Evolutionary conservation across 2,797 vertebrate genomes (phyloP).

Genomic region (Lacerta agilis): DNA sequence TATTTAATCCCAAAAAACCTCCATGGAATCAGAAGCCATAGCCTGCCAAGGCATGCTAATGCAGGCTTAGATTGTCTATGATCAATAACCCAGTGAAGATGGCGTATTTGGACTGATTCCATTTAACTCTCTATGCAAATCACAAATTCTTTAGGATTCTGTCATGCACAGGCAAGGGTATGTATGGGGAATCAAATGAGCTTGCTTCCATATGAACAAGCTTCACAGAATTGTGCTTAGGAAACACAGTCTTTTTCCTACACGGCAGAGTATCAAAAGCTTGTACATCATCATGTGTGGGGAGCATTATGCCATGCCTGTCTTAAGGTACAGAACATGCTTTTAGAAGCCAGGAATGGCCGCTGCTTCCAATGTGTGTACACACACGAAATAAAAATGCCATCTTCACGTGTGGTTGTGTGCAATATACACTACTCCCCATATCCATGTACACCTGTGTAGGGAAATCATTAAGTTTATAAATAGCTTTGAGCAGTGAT

Average conservation of each 20-base stretch:
- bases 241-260: neutral
- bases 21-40: too few species aligned
- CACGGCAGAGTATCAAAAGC: neutral
- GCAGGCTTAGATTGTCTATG: too few species aligned
- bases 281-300: neutral
- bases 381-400: neutral
- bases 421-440: neutral
- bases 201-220: too few species aligned
- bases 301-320: neutral
- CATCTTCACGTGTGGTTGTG: neutral
- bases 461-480: neutral
- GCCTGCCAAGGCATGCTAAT: too few species aligned
- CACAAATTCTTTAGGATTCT: too few species aligned
- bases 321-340: neutral
- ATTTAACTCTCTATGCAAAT: too few species aligned
- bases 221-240: neutral
- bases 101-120: too few species aligned
- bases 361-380: neutral
- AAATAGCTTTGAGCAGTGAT: neutral
- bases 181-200: too few species aligned
- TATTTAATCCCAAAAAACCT: too few species aligned
- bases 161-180: too few species aligned
- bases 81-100: too few species aligned
- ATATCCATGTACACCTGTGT: neutral
- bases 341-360: neutral